Base-by-base conservation (phyloP, 35 echinoderm and acorn worm genomes). In the Patiria miniata region DNA sequence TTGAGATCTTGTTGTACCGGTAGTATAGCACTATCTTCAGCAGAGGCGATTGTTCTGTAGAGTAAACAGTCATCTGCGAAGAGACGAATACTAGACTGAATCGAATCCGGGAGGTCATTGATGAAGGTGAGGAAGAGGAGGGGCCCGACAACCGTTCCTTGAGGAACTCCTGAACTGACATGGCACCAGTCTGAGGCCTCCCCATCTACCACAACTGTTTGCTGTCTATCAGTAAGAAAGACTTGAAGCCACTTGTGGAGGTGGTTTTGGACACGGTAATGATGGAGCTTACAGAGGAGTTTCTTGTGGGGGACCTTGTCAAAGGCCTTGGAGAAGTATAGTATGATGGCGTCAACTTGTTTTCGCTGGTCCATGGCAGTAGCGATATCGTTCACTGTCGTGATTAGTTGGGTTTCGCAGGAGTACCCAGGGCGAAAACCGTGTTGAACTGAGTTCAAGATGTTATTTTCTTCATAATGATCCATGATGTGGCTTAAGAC, bases 141-240 rank as follows among this genome's bases (percentile, higher is more conserved):
- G 18, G 88, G 83, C 5, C 93, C 84, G 10, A 95, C 65, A 8
- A 94, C 92, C 33, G 92, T 88, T 21, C 88, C 92, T 40, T 94
- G 88, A 12, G 87, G 88, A 7, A 94, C 93, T 14, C 89, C 89
- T 29, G 83, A 91, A 18, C 8, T 56, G 6, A 95, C 59, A 21
- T 81, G 10, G 21, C 54, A 65, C 38, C 78, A 59, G 37, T 42
- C 54, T 52, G 89, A 91, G 2, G 83, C 14, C 79, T 61, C 15
- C 38, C 89, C 93, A 47, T 95, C 89, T 7, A 93, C 28, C 22
- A 95, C 79, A 56, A 91, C 89, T 81, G 19, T 32, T 34, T 78
- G 77, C 17, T 17, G 32, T 15, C 39, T 21, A 19, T 30, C 36
- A 40, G 32, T 78, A 34, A 78, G 77, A 78, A 78, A 78, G 39